These are phyloP conservation scores for Eulithis prunata DNA, from an alignment of 2,888 invertebrate genomes.

Conservation along the genomic window DNA sequence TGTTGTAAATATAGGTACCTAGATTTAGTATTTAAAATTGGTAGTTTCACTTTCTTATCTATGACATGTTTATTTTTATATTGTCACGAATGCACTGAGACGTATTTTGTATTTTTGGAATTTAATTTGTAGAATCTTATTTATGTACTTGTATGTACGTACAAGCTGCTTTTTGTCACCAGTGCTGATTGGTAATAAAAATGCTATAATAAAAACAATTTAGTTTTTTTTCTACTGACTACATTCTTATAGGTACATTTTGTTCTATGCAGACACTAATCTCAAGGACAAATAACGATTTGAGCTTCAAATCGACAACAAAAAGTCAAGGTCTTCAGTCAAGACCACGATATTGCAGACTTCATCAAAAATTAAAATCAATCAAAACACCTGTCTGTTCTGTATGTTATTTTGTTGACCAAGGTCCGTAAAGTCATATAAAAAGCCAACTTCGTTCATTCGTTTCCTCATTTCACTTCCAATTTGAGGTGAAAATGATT, in stretches of 20 bases:
- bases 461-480: slow-evolving; percentile 21
- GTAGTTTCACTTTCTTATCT: slow-evolving; percentile 71
- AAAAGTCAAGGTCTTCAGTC: slow-evolving; percentile 51
- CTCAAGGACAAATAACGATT: slow-evolving; percentile 12
- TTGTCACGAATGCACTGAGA: slow-evolving; percentile 56
- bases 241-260: neutral
- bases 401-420: slow-evolving; percentile 62
- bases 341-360: slow-evolving; percentile 57
- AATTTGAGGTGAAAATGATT: slow-evolving; percentile 29
- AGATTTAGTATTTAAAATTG: slow-evolving; percentile 79
- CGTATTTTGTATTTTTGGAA: slow-evolving; percentile 36
- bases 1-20: slow-evolving; percentile 74
- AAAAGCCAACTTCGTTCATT: slow-evolving; percentile 46
- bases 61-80: slow-evolving; percentile 50
- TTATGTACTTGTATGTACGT: slow-evolving; percentile 50
- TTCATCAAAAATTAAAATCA: slow-evolving; percentile 77
- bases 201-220: slow-evolving; percentile 55
- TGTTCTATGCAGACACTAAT: neutral
- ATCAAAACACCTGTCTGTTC: slow-evolving; percentile 83
- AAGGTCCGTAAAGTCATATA: slow-evolving; percentile 64
- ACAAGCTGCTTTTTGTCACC: slow-evolving; percentile 55
- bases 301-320: slow-evolving; percentile 30
- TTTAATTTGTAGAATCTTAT: slow-evolving; percentile 51
- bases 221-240: slow-evolving; percentile 32
- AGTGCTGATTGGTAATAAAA: slow-evolving; percentile 70